Conservation (phyloP, 2,888 invertebrate species). For the Stenchaetothrips biformis region DNA sequence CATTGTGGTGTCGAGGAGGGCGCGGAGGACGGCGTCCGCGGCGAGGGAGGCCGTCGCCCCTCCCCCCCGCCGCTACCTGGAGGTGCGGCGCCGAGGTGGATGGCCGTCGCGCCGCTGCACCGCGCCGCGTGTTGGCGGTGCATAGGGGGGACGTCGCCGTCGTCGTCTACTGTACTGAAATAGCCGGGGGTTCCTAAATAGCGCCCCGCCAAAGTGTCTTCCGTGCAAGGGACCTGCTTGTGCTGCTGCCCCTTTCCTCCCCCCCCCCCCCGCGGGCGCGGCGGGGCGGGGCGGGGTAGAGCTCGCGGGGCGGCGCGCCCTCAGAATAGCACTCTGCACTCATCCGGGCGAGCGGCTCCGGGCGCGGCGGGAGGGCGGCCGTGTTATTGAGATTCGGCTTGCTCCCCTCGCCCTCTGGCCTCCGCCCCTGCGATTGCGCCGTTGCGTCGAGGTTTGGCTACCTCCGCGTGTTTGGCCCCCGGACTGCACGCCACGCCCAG, state of each 20-base stretch:
- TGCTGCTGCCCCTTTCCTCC: not conserved
- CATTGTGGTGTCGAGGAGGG: not conserved
- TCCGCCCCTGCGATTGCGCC: not conserved
- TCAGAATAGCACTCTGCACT: slow-evolving; percentile 17
- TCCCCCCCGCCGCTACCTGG: not conserved
- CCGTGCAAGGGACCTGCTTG: not conserved
- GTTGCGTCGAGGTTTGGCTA: not conserved
- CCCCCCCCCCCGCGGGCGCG: not conserved
- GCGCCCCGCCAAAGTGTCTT: not conserved
- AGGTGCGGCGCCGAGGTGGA: not conserved
- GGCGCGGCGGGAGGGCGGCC: not conserved
- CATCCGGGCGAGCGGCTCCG: not conserved
- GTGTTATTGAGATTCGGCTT: not conserved
- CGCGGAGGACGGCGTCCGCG: not conserved
- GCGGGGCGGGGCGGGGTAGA: not conserved
- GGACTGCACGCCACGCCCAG: not conserved
- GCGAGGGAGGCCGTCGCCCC: too few relatives aligned
- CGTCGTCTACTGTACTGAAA: not conserved
- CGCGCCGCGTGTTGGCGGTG: not conserved
- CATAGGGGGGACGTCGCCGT: not conserved
- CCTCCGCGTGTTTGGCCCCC: not conserved
- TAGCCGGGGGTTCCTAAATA: slow-evolving; percentile 9
- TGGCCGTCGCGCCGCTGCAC: too few relatives aligned
- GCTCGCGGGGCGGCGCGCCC: not conserved
- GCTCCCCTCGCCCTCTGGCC: not conserved